Percentiles rank a stretch among this genome's conserved stretches.
Evolutionary conservation across 35 echinoderm and acorn worm species (phyloP).

Genomic region (Ophiothrix spiculata): DNA sequence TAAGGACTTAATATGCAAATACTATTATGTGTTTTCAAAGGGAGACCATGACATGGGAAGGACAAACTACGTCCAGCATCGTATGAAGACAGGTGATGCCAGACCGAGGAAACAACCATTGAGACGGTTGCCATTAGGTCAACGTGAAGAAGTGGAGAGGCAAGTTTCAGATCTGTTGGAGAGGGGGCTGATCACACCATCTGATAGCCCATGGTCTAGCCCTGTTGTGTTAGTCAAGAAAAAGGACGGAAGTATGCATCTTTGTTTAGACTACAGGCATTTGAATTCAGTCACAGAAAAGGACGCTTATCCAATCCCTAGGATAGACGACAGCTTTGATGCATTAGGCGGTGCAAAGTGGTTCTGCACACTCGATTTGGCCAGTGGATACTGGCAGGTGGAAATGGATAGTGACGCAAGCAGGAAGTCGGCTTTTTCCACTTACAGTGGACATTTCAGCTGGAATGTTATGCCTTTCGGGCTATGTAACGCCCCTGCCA

Average conservation of each 20-base stretch:
- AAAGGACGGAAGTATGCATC: slow-evolving; percentile 27
- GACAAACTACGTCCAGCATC: not conserved
- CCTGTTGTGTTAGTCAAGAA: slow-evolving; percentile 34
- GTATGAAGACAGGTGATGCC: not conserved
- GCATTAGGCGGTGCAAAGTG: too few species aligned
- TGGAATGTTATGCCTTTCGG: too few species aligned
- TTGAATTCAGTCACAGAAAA: slow-evolving; percentile 33
- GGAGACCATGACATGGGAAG: not conserved
- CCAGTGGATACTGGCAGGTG: too few species aligned
- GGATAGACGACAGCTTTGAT: slow-evolving; percentile 35
- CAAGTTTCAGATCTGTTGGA: not conserved
- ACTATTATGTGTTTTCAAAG: not conserved
- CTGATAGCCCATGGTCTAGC: not conserved
- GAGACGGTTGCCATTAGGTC: not conserved
- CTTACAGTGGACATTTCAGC: too few species aligned
- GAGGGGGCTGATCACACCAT: not conserved
- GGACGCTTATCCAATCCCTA: slow-evolving; percentile 38
- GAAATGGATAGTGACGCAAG: too few species aligned
- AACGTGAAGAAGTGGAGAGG: not conserved
- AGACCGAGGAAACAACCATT: not conserved
- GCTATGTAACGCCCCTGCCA: too few species aligned
- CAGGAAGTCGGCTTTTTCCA: too few species aligned
- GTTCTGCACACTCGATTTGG: too few species aligned
- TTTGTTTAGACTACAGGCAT: slow-evolving; percentile 25
- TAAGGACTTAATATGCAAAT: not conserved